Base-by-base conservation (phyloP, 1,140 invertebrate species). In the Cyphomyrmex costatus region DNA sequence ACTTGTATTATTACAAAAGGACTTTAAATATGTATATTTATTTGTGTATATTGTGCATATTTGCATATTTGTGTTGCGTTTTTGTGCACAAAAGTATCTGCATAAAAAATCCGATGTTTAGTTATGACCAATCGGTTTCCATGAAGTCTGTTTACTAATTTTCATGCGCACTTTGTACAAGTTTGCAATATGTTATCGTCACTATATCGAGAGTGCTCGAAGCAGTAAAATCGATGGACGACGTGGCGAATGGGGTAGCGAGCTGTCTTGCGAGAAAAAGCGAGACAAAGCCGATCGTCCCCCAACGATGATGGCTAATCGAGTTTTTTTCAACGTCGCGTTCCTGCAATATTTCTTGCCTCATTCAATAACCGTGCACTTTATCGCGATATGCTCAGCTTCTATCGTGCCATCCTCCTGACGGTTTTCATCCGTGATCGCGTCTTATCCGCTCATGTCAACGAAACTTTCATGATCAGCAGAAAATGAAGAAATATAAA, bases 261-360 rank as follows among this genome's bases (percentile, higher is more conserved):
- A 49, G 24, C 33, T 74, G 79, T 46, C 79, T 83, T 74, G 36
- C 68, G 79, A 83, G 68, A 60, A 73, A 58, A 76, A 60, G 24
- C 46, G 30, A 61, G 68, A 71, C 21, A 80, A 80, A 88, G 63
- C 49, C 46, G n/a, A 66, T 73, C 74, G 60, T 74, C 56, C 51
- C 21, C 19, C 60, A 24, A 33, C 58, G 42, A 49, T 16, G 79
- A 65, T 36, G 36, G 77, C 27, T 79, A 66, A 53, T 63, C 68
- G 71, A 86, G 84, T 86, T 86, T 86, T 80, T 85, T 80, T 85
- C 66, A 46, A 79, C 79, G 30, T 66, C 79, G 79, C 66, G 53
- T 83, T 14, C 24, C 36, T 16, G 68, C 79, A 53, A 83, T 63
- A 73, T 58, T 71, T 49, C 51, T 76, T 58, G 19, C 53, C 58